phyloP scores from a whole-genome alignment of 2,888 invertebrate species.

The Andrena haemorrhoa region DNA sequence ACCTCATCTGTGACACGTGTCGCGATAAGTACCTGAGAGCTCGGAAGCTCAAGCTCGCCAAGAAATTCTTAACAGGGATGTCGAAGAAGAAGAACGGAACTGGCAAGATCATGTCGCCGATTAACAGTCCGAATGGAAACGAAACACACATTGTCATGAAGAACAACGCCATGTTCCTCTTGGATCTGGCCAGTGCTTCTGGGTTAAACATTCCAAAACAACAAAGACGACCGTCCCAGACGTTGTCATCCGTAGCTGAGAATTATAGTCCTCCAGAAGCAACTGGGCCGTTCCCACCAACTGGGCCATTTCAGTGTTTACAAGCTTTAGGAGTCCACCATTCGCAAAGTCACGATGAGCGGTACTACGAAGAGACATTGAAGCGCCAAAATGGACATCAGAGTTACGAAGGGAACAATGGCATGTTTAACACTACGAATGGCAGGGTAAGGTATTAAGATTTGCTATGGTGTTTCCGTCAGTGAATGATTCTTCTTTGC shows the following conservation, averaged over 20 bases:
- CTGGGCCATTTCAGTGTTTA: constrained; percentile 88
- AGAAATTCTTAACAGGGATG: constrained; percentile 80
- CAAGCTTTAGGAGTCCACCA: constrained; percentile 85
- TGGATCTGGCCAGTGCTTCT: constrained; percentile 94
- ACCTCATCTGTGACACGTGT: constrained; percentile 96
- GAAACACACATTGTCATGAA: constrained; percentile 91
- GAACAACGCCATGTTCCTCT: constrained; percentile 96
- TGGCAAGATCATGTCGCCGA: constrained; percentile 77
- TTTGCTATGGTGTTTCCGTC: neutral
- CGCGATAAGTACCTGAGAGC: constrained; percentile 90
- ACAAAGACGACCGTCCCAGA: constrained; percentile 81
- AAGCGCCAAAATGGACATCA: constrained; percentile 85
- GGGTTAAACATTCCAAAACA: constrained; percentile 85
- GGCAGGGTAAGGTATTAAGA: constrained; percentile 82
- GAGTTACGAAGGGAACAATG: constrained; percentile 76
- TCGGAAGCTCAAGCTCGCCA: constrained; percentile 74
- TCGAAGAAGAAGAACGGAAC: constrained; percentile 75
- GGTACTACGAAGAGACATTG: constrained; percentile 85
- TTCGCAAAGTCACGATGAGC: constrained; percentile 79
- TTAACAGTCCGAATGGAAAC: constrained; percentile 83
- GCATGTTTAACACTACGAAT: constrained; percentile 73
- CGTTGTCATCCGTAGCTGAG: constrained; percentile 87
- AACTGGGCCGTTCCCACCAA: constrained; percentile 86
- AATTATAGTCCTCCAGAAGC: constrained; percentile 87
- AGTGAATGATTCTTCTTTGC: constrained; percentile 56